Conservation (phyloP, 2,888 invertebrate genomes). For the Tricholauxania praeusta region DNA sequence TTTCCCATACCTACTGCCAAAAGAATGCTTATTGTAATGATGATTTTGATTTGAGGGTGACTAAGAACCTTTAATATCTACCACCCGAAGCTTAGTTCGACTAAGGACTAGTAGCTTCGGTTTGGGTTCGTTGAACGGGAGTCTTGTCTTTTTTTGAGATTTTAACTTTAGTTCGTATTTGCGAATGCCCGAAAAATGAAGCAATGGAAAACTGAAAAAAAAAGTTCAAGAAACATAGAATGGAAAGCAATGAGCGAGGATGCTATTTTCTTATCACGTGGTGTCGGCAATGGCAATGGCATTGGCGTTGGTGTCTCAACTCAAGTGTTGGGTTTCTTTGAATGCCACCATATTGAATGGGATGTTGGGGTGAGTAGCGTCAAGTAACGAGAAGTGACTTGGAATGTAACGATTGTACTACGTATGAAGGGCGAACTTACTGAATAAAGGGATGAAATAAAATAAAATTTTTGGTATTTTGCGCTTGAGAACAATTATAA, state of each 20-base stretch:
- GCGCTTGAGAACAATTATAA: constrained; percentile 58
- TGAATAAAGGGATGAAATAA: not conserved
- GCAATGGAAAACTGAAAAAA: too few relatives aligned
- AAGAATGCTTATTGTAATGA: too few relatives aligned
- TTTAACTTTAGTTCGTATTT: too few relatives aligned
- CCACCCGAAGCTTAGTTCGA: too few relatives aligned
- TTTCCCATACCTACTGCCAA: not conserved
- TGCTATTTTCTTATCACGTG: not conserved
- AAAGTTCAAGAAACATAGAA: too few relatives aligned
- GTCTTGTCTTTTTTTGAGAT: too few relatives aligned
- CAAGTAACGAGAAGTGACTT: not conserved
- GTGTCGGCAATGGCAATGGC: not conserved
- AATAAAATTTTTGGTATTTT: constrained; percentile 32
- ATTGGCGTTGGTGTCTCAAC: not conserved
- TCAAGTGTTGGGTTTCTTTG: constrained; percentile 1
- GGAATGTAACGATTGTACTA: not conserved
- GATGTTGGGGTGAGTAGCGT: not conserved
- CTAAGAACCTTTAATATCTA: too few relatives aligned
- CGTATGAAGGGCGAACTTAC: not conserved
- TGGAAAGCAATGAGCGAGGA: too few relatives aligned
- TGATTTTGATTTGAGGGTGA: too few relatives aligned
- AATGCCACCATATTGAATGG: constrained; percentile 1
- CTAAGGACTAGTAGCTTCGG: too few relatives aligned
- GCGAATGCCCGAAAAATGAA: too few relatives aligned
- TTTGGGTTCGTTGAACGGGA: too few relatives aligned